Evolutionary conservation across 30 jellyfish, hydroid and myxozoan species (phyloP).

Genomic region (Cassiopea andromeda): DNA sequence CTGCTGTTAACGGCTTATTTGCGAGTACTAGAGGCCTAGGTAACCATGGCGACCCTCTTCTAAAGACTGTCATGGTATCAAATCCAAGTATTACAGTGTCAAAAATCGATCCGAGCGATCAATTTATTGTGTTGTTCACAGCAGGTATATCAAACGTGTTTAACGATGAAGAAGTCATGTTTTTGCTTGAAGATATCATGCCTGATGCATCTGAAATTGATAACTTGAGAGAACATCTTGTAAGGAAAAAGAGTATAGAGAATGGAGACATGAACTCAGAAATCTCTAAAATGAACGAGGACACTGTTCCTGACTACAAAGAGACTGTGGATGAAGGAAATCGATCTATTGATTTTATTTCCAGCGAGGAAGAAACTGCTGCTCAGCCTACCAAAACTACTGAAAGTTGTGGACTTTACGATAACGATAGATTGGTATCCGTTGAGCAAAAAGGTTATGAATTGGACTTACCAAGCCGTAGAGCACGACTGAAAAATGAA

Average conservation of each 20-base stretch:
- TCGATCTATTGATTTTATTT: not conserved
- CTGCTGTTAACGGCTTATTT: slow-evolving; percentile 49
- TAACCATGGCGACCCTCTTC: slow-evolving; percentile 70
- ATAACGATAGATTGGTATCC: not conserved
- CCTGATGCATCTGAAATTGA: slow-evolving; percentile 63
- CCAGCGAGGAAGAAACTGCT: not conserved
- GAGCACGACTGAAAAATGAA: slow-evolving; percentile 16
- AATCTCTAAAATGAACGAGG: not conserved
- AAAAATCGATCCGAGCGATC: slow-evolving; percentile 38
- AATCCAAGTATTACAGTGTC: slow-evolving; percentile 32
- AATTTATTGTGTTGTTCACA: slow-evolving; percentile 40
- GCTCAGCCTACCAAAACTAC: not conserved
- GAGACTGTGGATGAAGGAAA: not conserved
- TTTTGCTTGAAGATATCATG: slow-evolving; percentile 71
- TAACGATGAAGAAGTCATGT: slow-evolving; percentile 69
- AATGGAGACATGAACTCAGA: not conserved
- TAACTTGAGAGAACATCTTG: slow-evolving; percentile 35
- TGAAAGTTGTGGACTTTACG: not conserved
- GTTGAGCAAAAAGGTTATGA: not conserved
- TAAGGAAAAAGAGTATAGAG: not conserved
- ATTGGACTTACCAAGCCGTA: not conserved
- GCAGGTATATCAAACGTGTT: slow-evolving; percentile 75
- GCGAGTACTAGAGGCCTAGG: slow-evolving; percentile 81
- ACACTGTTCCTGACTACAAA: not conserved
- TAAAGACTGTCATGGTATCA: slow-evolving; percentile 37